A percentile compares a stretch with the other conserved stretches of the same genome.
phyloP scores from a whole-genome alignment of 1,140 invertebrate species.

The Sminthurinus signatus region DNA sequence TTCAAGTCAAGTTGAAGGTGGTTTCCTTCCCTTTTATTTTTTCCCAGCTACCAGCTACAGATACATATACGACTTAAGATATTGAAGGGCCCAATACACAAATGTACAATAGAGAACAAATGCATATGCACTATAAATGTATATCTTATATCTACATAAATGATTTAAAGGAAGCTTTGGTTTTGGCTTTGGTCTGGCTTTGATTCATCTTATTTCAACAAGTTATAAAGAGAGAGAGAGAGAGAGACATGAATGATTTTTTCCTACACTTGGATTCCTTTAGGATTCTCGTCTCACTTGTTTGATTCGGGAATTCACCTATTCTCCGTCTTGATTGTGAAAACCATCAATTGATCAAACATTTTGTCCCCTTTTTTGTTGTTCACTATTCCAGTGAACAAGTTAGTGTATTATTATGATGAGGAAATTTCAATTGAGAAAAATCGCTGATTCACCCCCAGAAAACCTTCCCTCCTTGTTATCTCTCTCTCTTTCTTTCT shows the following conservation, averaged over 20 bases:
- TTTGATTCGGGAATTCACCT: constrained; percentile 33
- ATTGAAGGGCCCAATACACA: too few species aligned
- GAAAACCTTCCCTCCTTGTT: constrained; percentile 35
- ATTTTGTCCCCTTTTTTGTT: constrained; percentile 39
- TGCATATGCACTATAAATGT: too few species aligned
- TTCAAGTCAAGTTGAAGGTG: too few species aligned
- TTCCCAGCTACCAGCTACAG: too few species aligned
- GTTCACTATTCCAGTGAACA: constrained; percentile 29
- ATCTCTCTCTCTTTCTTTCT: constrained; percentile 20
- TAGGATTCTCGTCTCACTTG: constrained; percentile 24
- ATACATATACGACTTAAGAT: too few species aligned
- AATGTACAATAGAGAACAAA: too few species aligned
- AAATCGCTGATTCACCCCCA: constrained; percentile 39
- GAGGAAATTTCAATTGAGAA: constrained; percentile 35
- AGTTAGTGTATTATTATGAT: constrained; percentile 35
- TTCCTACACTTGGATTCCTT: constrained; percentile 18
- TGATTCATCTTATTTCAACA: constrained; percentile 10
- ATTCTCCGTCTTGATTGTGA: constrained; percentile 21
- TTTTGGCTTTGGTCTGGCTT: too few species aligned
- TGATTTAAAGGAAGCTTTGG: too few species aligned
- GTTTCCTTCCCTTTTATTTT: too few species aligned
- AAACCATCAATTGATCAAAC: constrained; percentile 41
- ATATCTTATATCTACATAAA: too few species aligned
- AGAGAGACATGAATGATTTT: constrained; percentile 31
- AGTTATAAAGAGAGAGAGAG: too few species aligned